A percentile compares a stretch with the other conserved stretches of the same genome.
Conservation (phyloP, 2,888 invertebrate species). For the Philhelius pedissequus region DNA sequence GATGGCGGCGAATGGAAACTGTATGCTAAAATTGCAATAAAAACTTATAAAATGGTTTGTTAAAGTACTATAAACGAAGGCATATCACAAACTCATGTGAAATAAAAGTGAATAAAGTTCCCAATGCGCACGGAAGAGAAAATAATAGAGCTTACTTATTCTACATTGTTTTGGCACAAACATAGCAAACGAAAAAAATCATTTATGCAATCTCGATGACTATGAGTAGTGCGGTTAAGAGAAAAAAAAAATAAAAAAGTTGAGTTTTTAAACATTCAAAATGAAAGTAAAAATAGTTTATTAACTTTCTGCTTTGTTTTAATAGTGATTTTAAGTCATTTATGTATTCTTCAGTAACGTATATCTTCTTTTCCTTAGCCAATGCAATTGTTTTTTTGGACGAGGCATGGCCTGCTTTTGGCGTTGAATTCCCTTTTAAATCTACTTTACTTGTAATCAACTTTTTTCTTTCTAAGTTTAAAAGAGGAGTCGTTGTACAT, state of each 20-base stretch:
- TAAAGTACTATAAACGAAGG: neutral
- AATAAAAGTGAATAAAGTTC: constrained; percentile 17
- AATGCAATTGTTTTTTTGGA: constrained; percentile 2
- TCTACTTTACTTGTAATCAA: constrained; percentile 61
- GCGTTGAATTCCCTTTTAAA: neutral
- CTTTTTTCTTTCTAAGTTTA: constrained; percentile 66
- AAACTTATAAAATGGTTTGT: constrained; percentile 29
- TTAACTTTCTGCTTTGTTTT: neutral
- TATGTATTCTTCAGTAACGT: constrained; percentile 21
- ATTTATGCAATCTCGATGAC: constrained; percentile 27
- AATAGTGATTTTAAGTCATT: neutral
- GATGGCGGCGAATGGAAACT: constrained; percentile 37
- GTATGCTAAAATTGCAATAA: constrained; percentile 15
- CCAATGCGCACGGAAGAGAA: constrained; percentile 35
- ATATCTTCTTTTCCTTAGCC: constrained; percentile 41
- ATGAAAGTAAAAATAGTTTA: neutral
- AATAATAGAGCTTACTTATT: neutral
- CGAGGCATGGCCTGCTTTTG: constrained; percentile 8
- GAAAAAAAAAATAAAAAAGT: neutral
- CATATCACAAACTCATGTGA: neutral
- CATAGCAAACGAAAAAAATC: neutral
- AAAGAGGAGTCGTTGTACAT: constrained; percentile 30
- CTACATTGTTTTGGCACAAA: constrained; percentile 31
- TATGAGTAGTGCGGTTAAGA: constrained; percentile 2
- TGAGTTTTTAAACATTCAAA: neutral